A percentile compares a stretch with the other conserved stretches of the same genome.
Evolutionary conservation across 2,113 vertebrate species (phyloP).

Genomic region (Petaurus breviceps): DNA sequence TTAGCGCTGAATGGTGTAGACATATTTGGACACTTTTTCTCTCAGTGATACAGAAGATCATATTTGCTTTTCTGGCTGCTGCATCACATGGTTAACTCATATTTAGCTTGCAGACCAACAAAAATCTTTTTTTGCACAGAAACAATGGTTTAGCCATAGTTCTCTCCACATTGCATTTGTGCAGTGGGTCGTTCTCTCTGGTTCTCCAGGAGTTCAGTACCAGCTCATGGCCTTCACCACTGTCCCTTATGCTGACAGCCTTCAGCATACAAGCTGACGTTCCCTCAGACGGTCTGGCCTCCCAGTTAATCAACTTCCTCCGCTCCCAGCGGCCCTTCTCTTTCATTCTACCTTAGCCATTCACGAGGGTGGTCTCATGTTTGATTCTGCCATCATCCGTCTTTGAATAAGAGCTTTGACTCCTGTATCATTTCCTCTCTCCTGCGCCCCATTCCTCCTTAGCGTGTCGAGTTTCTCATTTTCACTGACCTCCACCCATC

Average conservation of each 20-base stretch:
- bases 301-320: not conserved
- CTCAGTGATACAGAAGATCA: not conserved
- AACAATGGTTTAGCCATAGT: not conserved
- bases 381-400: not conserved
- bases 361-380: not conserved
- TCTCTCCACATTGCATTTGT: not conserved
- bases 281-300: not conserved
- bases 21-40: not conserved
- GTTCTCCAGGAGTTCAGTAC: not conserved
- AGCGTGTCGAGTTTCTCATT: not conserved
- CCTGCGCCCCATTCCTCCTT: not conserved
- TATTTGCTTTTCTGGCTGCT: not conserved
- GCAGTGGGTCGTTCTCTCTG: not conserved
- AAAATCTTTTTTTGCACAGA: not conserved
- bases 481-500: not conserved
- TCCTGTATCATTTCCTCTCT: not conserved
- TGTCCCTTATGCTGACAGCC: not conserved
- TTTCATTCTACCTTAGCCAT: not conserved
- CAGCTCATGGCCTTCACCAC: not conserved
- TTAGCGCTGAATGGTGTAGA: not conserved
- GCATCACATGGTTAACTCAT: not conserved
- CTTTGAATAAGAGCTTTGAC: not conserved
- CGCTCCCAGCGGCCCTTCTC: not conserved
- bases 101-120: not conserved
- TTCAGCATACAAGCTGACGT: not conserved